These are phyloP conservation scores for Apodemus speciosus DNA, from an alignment of 2,113 vertebrate species.

Conservation along the genomic window DNA sequence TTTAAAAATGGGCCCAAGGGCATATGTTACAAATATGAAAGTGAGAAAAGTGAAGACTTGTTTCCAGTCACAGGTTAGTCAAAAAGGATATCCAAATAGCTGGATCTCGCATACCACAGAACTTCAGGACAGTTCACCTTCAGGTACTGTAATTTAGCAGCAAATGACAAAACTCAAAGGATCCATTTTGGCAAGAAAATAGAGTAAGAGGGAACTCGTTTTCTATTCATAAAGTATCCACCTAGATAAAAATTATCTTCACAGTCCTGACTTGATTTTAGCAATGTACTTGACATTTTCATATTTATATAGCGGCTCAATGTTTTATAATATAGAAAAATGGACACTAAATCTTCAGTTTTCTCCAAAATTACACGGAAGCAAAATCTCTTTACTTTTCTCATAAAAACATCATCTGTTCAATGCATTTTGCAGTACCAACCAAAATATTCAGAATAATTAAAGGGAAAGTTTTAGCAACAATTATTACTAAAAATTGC, in stretches of 20 bases:
- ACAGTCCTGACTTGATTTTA: constrained; percentile 83
- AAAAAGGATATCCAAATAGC: constrained; percentile 78
- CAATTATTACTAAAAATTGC: constrained; percentile 59
- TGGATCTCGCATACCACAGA: constrained; percentile 81
- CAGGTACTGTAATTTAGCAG: constrained; percentile 85
- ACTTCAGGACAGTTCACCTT: constrained; percentile 83
- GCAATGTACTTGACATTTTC: constrained; percentile 80
- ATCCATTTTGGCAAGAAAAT: constrained; percentile 79
- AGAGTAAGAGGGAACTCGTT: constrained; percentile 57
- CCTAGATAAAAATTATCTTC: constrained; percentile 82
- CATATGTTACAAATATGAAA: constrained; percentile 77
- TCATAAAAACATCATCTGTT: constrained; percentile 86
- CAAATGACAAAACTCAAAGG: constrained; percentile 84
- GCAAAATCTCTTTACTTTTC: constrained; percentile 84
- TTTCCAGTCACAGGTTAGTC: constrained; percentile 83
- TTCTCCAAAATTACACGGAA: constrained; percentile 86
- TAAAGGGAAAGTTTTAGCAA: constrained; percentile 68
- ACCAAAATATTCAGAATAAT: constrained; percentile 82
- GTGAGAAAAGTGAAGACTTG: constrained; percentile 90
- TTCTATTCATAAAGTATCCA: constrained; percentile 71
- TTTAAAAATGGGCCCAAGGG: constrained; percentile 86
- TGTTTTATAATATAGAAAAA: constrained; percentile 79
- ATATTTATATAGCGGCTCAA: constrained; percentile 83
- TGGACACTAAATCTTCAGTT: constrained; percentile 88
- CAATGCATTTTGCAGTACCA: constrained; percentile 88